Conservation (phyloP, 2,113 vertebrate species). For the Protomyctophum bolini region DNA sequence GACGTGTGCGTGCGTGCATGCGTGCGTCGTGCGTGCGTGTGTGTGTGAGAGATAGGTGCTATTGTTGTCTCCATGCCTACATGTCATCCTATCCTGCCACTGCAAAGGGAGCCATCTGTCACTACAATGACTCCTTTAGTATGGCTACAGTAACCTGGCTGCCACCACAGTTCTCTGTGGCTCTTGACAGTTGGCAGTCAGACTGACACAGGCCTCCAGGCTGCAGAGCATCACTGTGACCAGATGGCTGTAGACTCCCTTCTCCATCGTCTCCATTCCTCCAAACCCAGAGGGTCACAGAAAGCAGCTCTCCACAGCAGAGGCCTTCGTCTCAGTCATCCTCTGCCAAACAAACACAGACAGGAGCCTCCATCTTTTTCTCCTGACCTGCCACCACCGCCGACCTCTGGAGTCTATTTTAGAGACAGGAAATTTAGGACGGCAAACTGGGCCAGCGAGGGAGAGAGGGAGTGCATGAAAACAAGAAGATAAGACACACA, state of each 20-base stretch:
- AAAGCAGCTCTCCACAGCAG: conserved; percentile 45
- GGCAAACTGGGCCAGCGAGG: conserved; percentile 50
- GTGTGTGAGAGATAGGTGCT: too few species aligned
- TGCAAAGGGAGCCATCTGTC: conserved; percentile 13
- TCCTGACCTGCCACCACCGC: background rate
- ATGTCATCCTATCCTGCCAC: conserved; percentile 14
- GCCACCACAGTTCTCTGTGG: conserved; percentile 27
- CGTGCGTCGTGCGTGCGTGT: too few species aligned
- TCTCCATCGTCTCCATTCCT: conserved; percentile 57
- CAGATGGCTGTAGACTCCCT: conserved; percentile 56
- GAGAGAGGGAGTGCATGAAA: conserved; percentile 34
- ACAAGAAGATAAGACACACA: conserved; percentile 38
- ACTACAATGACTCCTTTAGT: conserved; percentile 23
- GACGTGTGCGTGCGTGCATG: too few species aligned
- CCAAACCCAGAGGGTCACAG: conserved; percentile 45
- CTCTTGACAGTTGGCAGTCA: conserved; percentile 35
- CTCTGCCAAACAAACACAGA: conserved; percentile 41
- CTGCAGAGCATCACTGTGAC: conserved; percentile 35
- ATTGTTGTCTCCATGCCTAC: conserved; percentile 10
- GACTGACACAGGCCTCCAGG: conserved; percentile 34
- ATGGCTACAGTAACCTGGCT: conserved; percentile 42
- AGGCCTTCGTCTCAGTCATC: conserved; percentile 33
- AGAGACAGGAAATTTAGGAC: conserved; percentile 16
- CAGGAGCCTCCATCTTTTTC: conserved; percentile 28
- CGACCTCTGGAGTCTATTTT: conserved; percentile 46